Percentiles rank a stretch among this genome's conserved stretches.
Conservation (phyloP, 2,888 invertebrate genomes). For the Hedychridium roseum region DNA sequence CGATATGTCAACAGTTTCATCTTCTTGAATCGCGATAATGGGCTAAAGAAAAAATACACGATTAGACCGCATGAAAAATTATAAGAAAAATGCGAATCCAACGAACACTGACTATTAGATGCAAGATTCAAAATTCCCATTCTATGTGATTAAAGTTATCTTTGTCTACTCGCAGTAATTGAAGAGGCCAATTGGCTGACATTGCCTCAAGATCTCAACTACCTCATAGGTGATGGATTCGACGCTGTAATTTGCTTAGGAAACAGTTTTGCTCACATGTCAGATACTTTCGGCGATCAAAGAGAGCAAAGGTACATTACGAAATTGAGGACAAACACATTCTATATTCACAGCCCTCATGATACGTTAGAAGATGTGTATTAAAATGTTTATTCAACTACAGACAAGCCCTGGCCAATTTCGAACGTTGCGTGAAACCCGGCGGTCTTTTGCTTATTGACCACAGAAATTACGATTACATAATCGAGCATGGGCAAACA, state of each 20-base stretch:
- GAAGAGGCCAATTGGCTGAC: slow-evolving; percentile 93
- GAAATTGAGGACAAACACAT: background rate
- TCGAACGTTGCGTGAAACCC: slow-evolving; percentile 83
- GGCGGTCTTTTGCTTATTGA: slow-evolving; percentile 87
- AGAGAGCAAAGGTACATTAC: slow-evolving; percentile 72
- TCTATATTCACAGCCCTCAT: background rate
- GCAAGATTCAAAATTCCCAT: no score
- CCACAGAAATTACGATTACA: slow-evolving; percentile 88
- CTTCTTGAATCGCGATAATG: no score
- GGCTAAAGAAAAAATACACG: no score
- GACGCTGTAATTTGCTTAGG: slow-evolving; percentile 91
- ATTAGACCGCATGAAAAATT: no score
- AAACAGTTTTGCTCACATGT: slow-evolving; percentile 90
- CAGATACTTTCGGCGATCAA: slow-evolving; percentile 82
- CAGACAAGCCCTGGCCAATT: slow-evolving; percentile 78
- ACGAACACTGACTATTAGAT: no score
- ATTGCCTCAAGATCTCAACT: slow-evolving; percentile 75
- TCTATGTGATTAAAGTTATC: no score
- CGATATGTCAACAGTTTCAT: no score
- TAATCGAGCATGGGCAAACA: slow-evolving; percentile 78
- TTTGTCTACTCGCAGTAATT: slow-evolving; percentile 80
- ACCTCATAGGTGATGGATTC: slow-evolving; percentile 72
- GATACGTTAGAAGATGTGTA: background rate
- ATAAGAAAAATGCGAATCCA: no score
- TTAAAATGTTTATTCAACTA: slow-evolving; percentile 19